Conservation (phyloP, 2,113 vertebrate species). For the Myanophis thanlyinensis region DNA sequence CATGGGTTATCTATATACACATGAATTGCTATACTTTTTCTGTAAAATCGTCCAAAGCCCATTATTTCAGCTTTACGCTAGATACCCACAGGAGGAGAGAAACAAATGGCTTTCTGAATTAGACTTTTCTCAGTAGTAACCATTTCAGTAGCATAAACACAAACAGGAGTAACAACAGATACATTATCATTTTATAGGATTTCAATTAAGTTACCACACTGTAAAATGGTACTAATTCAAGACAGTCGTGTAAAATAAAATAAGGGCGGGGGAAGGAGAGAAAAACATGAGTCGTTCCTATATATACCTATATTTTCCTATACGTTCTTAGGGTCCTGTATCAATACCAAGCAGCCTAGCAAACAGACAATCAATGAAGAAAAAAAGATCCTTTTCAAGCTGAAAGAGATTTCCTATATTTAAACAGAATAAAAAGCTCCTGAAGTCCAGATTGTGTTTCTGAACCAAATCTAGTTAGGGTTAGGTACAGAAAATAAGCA, state of each 20-base stretch:
- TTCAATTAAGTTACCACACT: not conserved
- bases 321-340: not conserved
- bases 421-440: not conserved
- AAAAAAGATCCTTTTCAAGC: not conserved
- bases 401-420: not conserved
- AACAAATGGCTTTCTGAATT: not conserved
- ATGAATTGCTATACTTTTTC: not conserved
- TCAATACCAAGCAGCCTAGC: not conserved
- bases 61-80: not conserved
- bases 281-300: not conserved
- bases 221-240: not conserved
- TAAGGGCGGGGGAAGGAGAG: not conserved
- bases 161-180: not conserved
- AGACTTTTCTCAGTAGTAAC: not conserved
- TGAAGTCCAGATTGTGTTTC: not conserved
- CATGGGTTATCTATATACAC: not conserved
- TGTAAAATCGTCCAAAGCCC: not conserved
- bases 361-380: not conserved
- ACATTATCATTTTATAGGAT: not conserved
- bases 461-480: not conserved
- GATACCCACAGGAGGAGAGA: not conserved
- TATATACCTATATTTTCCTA: not conserved
- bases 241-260: not conserved
- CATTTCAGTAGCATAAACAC: not conserved
- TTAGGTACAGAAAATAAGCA: not conserved